These are phyloP conservation scores for Strigamia maritima DNA, from an alignment of 2,888 invertebrate genomes.

Conservation along the genomic window DNA sequence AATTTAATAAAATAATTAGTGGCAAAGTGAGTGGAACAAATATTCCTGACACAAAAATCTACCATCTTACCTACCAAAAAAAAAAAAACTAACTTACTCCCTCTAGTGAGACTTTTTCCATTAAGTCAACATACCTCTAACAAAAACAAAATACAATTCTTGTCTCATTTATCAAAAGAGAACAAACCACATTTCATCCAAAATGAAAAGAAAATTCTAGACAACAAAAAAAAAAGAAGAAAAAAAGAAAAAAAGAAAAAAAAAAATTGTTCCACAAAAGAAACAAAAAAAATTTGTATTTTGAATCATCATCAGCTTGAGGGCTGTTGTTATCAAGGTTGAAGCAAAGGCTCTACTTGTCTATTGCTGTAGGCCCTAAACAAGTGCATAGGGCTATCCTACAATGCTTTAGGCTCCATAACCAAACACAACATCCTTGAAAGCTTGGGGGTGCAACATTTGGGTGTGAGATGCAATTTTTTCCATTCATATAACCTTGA, in stretches of 20 bases:
- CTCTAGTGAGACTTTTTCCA: not conserved
- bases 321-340: not conserved
- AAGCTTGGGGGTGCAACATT: not conserved
- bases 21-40: constrained; percentile 9
- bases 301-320: not conserved
- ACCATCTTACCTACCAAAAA: not conserved
- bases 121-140: not conserved
- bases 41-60: not conserved
- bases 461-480: not conserved
- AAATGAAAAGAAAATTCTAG: not conserved
- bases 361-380: constrained; percentile 7
- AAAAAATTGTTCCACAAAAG: not conserved
- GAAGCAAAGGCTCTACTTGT: not conserved
- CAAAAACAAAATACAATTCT: not conserved
- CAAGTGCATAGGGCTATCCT: constrained; percentile 23
- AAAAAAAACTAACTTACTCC: not conserved
- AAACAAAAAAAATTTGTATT: not conserved
- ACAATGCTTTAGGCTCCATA: constrained; percentile 11
- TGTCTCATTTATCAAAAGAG: constrained; percentile 14
- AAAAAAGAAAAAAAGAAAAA: not conserved
- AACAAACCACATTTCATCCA: not conserved
- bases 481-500: not conserved
- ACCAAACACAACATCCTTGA: not conserved
- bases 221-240: not conserved
- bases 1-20: not conserved